Evolutionary conservation across 2,113 vertebrate species (phyloP).

Genomic region (Lycaon pictus): DNA sequence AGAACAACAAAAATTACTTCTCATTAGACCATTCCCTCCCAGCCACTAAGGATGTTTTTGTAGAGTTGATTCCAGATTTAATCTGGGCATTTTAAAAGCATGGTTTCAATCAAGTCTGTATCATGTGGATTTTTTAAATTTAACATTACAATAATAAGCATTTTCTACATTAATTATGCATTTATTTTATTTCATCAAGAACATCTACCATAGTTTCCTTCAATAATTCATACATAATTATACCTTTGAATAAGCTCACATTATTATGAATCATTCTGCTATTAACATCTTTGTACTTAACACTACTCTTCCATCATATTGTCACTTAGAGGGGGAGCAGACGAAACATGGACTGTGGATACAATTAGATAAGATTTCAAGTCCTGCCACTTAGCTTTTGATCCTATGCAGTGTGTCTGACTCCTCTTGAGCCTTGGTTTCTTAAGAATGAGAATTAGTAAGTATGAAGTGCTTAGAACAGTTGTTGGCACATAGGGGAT

Average conservation of each 20-base stretch:
- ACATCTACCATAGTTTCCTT: neutral
- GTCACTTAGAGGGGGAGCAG: neutral
- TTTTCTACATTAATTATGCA: neutral
- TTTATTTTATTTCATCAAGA: conserved; percentile 36
- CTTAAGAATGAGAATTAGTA: conserved; percentile 65
- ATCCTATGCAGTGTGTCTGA: conserved; percentile 18
- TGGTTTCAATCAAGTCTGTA: neutral
- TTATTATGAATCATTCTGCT: conserved; percentile 29
- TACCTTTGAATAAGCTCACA: neutral
- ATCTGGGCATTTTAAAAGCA: conserved; percentile 15
- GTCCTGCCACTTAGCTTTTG: neutral
- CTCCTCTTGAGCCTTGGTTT: conserved; percentile 21
- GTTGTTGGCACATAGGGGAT: neutral
- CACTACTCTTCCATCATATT: neutral
- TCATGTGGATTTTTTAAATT: neutral
- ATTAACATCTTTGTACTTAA: neutral
- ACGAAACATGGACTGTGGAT: neutral
- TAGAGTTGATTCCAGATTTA: neutral
- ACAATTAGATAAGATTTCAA: neutral
- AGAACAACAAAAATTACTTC: neutral
- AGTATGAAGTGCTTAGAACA: conserved; percentile 7
- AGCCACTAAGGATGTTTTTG: neutral
- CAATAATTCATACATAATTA: conserved; percentile 14
- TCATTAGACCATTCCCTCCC: neutral
- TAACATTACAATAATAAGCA: neutral